Conservation (phyloP, 2,797 vertebrate species). For the Ptychadena robeensis region DNA sequence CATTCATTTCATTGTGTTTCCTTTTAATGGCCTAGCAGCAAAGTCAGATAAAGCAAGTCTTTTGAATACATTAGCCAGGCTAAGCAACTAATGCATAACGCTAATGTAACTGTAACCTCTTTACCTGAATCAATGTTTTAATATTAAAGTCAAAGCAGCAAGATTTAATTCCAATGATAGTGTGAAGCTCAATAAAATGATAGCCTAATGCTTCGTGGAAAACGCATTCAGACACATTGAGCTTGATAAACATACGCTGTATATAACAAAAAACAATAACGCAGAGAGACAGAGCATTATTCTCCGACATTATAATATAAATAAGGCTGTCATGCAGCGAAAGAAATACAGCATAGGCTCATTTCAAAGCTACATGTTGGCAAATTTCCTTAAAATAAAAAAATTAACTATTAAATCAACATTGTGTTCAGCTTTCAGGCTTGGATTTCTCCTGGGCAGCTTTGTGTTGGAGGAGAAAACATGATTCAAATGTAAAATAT, state of each 20-base stretch:
- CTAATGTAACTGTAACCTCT: conserved; percentile 45
- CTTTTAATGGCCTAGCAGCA: conserved; percentile 53
- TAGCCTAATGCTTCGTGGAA: conserved; percentile 16
- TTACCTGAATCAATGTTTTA: conserved; percentile 50
- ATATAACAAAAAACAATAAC: conserved; percentile 44
- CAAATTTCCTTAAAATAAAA: not conserved
- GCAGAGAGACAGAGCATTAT: conserved; percentile 20
- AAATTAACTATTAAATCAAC: conserved; percentile 29
- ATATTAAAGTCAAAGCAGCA: conserved; percentile 47
- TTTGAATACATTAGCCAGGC: conserved; percentile 45
- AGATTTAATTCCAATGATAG: conserved; percentile 47
- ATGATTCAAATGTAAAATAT: conserved; percentile 1
- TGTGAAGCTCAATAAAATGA: conserved; percentile 37
- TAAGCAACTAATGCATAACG: conserved; percentile 57
- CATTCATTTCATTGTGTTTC: conserved; percentile 50
- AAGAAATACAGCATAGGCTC: not conserved
- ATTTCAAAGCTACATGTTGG: conserved; percentile 6
- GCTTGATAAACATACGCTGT: conserved; percentile 20
- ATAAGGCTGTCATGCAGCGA: conserved; percentile 16
- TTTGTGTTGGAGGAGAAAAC: not conserved
- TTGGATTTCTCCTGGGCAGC: not conserved
- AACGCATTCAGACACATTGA: conserved; percentile 24
- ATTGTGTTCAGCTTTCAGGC: not conserved
- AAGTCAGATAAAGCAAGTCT: conserved; percentile 56
- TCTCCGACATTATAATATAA: conserved; percentile 20